phyloP scores from a whole-genome alignment of 2,113 vertebrate genomes.

The Physeter macrocephalus region DNA sequence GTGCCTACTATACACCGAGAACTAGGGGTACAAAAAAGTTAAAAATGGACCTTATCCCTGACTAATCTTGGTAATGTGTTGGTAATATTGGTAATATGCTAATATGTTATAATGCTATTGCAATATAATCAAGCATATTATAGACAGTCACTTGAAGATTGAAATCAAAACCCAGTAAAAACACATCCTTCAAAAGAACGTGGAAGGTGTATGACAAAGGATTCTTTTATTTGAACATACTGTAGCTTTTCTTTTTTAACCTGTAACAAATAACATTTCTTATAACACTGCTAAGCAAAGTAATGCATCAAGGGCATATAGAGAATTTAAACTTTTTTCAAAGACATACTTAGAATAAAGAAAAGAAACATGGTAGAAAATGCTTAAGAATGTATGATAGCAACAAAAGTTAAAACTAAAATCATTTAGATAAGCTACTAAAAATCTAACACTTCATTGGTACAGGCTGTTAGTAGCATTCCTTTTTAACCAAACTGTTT shows the following conservation, averaged over 20 bases:
- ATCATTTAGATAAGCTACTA: neutral
- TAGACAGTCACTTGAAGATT: neutral
- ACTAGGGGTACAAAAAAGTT: neutral
- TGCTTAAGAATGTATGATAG: neutral
- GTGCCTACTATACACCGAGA: neutral
- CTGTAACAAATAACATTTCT: neutral
- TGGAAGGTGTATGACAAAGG: neutral
- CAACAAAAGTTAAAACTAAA: neutral
- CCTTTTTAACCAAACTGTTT: neutral
- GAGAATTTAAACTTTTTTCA: conserved; percentile 29
- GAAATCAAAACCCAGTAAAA: conserved; percentile 15
- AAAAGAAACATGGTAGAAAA: neutral
- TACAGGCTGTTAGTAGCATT: neutral
- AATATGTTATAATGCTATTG: neutral
- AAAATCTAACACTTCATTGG: neutral
- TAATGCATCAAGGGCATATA: neutral
- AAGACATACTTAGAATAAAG: neutral
- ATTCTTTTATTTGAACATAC: neutral
- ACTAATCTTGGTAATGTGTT: neutral
- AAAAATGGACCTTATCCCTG: neutral
- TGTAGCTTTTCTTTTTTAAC: neutral
- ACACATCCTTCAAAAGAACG: neutral
- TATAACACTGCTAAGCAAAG: neutral
- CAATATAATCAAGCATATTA: neutral
- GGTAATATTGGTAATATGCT: neutral